Percentiles rank a stretch among this genome's conserved stretches.
phyloP scores from a whole-genome alignment of 2,888 invertebrate species.

The Dolichopus griseipennis region DNA sequence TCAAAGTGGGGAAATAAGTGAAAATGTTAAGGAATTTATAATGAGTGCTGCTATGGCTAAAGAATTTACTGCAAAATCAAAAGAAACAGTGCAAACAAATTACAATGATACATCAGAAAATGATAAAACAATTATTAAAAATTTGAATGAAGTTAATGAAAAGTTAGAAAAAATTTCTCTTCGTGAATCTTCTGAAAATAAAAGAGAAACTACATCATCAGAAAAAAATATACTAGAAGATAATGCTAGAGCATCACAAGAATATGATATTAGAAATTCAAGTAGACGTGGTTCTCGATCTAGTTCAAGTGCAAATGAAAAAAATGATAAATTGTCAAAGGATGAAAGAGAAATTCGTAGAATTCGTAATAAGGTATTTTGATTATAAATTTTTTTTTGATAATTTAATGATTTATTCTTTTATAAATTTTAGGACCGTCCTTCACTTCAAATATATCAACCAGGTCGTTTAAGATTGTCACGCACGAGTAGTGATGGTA shows the following conservation, averaged over 20 bases:
- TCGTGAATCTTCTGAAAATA: slow-evolving; percentile 18
- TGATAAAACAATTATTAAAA: slow-evolving; percentile 5
- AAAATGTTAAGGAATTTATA: slow-evolving; percentile 29
- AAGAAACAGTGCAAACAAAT: slow-evolving; percentile 20
- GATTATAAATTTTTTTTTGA: slow-evolving; percentile 8
- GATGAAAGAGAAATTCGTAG: slow-evolving; percentile 26
- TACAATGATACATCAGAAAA: slow-evolving; percentile 8
- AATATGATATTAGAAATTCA: background rate
- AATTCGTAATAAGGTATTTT: slow-evolving; percentile 37
- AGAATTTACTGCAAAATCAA: slow-evolving; percentile 23
- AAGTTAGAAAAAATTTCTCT: slow-evolving; percentile 22
- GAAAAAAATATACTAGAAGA: background rate
- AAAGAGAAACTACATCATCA: slow-evolving; percentile 9
- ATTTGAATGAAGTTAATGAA: slow-evolving; percentile 20
- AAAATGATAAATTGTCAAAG: slow-evolving; percentile 14
- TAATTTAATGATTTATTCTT: slow-evolving; percentile 11
- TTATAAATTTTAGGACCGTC: slow-evolving; percentile 58
- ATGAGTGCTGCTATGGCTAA: slow-evolving; percentile 26
- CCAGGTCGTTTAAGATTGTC: slow-evolving; percentile 54
- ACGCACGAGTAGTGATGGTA: slow-evolving; percentile 21
- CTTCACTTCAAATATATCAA: slow-evolving; percentile 80
- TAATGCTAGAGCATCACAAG: background rate
- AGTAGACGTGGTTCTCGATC: slow-evolving; percentile 1
- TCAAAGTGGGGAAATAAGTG: slow-evolving; percentile 23
- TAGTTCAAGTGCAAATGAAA: slow-evolving; percentile 12